Conservation (phyloP, 2,888 invertebrate genomes). For the Globia sparganii region DNA sequence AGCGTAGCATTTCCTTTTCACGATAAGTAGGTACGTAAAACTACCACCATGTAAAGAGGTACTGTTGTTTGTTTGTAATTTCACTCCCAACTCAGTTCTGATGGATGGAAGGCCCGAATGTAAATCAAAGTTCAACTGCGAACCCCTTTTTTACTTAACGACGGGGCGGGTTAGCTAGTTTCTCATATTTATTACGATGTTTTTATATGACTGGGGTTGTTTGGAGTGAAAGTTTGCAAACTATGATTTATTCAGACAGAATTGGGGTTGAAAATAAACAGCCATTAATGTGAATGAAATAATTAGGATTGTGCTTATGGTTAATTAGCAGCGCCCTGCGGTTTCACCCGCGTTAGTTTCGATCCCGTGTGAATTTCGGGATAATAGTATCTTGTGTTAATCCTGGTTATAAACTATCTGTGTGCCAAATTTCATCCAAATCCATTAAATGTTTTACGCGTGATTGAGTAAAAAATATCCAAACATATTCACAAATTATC, state of each 20-base stretch:
- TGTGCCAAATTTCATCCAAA: no score
- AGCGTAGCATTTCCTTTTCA: background rate
- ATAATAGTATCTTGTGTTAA: no score
- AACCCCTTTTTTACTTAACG: slow-evolving; percentile 52
- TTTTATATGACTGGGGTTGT: slow-evolving; percentile 27
- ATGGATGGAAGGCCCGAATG: slow-evolving; percentile 46
- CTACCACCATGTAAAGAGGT: background rate
- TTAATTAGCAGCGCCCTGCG: no score
- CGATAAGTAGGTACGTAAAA: background rate
- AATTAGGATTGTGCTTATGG: background rate
- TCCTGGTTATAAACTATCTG: no score
- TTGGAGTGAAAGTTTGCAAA: slow-evolving; percentile 24
- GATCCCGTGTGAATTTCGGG: no score
- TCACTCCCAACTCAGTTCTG: slow-evolving; percentile 27
- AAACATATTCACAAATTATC: no score
- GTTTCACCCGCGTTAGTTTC: no score
- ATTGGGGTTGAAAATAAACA: slow-evolving; percentile 5
- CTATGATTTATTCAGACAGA: slow-evolving; percentile 35
- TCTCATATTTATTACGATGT: slow-evolving; percentile 51
- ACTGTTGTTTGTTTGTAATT: slow-evolving; percentile 46
- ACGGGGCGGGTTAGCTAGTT: slow-evolving; percentile 37
- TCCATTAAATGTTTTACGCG: no score
- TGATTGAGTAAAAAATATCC: no score
- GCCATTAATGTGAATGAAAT: background rate
- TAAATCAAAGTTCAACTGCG: slow-evolving; percentile 50